These are phyloP conservation scores for Piaya cayana DNA, from an alignment of 2,113 vertebrate genomes.

Conservation along the genomic window DNA sequence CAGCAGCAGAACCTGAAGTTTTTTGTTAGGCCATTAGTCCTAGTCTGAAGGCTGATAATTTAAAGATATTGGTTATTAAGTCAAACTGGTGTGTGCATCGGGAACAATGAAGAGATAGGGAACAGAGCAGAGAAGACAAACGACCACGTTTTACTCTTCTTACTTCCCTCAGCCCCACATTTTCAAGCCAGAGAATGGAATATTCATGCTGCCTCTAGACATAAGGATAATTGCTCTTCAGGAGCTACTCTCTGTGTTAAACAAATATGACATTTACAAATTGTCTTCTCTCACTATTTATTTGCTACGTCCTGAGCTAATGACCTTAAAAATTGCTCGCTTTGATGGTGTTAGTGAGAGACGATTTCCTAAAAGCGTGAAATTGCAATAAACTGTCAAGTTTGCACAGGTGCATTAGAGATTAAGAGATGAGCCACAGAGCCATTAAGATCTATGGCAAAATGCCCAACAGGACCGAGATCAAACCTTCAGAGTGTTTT, in stretches of 20 bases:
- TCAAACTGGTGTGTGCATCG: neutral
- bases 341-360: constrained; percentile 27
- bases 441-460: constrained; percentile 63
- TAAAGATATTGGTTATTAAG: neutral
- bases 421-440: constrained; percentile 56
- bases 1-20: neutral
- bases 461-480: neutral
- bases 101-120: neutral
- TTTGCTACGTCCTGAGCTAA: constrained; percentile 53
- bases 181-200: constrained; percentile 20
- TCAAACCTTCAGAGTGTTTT: constrained; percentile 46
- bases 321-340: constrained; percentile 55
- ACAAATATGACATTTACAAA: constrained; percentile 66
- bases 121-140: neutral
- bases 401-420: constrained; percentile 67
- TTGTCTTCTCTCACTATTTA: constrained; percentile 53
- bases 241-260: constrained; percentile 30
- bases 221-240: constrained; percentile 57
- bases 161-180: neutral
- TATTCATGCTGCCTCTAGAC: constrained; percentile 41
- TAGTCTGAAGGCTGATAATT: neutral
- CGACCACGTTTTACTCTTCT: neutral
- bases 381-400: constrained; percentile 61
- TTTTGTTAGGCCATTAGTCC: neutral
- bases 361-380: constrained; percentile 42